Evolutionary conservation across 2,797 vertebrate species (phyloP), one percentile per base, ranked within the genome.

Genomic region (Fratercula arctica): DNA sequence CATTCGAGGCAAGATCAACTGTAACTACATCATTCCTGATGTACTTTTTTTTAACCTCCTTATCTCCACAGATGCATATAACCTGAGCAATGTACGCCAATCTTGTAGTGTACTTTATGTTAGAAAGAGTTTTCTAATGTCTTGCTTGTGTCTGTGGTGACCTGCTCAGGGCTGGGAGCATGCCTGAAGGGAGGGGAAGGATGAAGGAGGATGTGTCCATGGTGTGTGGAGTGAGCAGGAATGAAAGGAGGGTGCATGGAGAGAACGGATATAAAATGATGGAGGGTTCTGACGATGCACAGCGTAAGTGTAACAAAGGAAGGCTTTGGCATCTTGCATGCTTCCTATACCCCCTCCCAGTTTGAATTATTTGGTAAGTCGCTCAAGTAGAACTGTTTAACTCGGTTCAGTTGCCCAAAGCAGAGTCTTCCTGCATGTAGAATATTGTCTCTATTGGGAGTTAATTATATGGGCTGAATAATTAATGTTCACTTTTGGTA

Each of bases 381-480:
- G 0, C 57, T 86, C 33, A 84, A 78, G 43, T 69, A 73, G 69
- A 96, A 81, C 50, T 88, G 73, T 50, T 90, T 73, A 70, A 63
- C 31, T 91, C 46, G 1, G 8, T 79, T 82, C 6, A 2, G 69
- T 90, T 97, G 84, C 92, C 91, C 69, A 86, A 75, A 95, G 95
- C 95, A 95, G 69, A 87, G 63, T 60, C 69, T 94, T 96, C 50
- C 86, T 85, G 74, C 77, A 54, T 93, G 87, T 96, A 91, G 94
- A 97, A 88, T 90, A 91, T 91, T 89, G 50, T 81, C 87, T 96
- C 89, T 97, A 64, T 66, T 82, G 93, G 76, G 93, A 97, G 66
- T 95, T 97, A 95, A 97, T 97, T 96, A 96, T 63, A 43, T 6
- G 4, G 63, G 31, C 51, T 95, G 97, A 97, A 97, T 97, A 97